Evolutionary conservation across 2,797 vertebrate species (phyloP), one percentile per base, ranked within the genome.

Genomic region (Xenentodon cancila): DNA sequence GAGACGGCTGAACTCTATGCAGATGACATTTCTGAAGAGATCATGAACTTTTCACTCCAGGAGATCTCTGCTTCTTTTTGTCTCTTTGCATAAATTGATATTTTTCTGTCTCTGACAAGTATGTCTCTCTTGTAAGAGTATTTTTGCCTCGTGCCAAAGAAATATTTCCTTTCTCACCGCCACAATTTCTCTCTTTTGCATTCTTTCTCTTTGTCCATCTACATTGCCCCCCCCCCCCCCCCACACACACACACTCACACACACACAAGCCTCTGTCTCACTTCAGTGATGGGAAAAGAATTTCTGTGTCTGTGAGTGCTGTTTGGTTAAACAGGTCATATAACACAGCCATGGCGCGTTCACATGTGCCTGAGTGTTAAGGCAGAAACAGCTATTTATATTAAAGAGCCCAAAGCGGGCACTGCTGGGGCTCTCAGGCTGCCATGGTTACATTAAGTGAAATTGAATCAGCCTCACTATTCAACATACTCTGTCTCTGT

Each of bases 241-340:
- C 25, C 27, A 11, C 11, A 16, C n/a, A 32, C 30, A 4, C 27
- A 27, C 7, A 27, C 27, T 3, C 27, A 27, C 27, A 27, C 27
- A 3, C 27, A 27, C 30, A 4, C 30, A 40, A 40, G 13, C 16
- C 21, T 6, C 51, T 17, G 45, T 70, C 76, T 71, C 68, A 71
- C 70, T 72, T 34, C 6, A 54, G 71, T 75, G 85, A 90, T 86
- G 88, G 87, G 84, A 88, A 91, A 88, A 56, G 76, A 87, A 86
- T 91, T 81, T 81, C 43, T 81, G 67, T 79, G 88, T 90, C 84
- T 85, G 67, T 76, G 82, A 87, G 87, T 80, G 75, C 85, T 91
- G 89, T 92, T 92, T 91, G 69, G 86, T 92, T 91, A 88, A 83
- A 90, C 80, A 90, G 91, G 85, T 93, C 92, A 89, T 88, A 91